Percentiles rank a stretch among this genome's conserved stretches.
Conservation (phyloP, 2,113 vertebrate genomes). For the Dromiciops gliroides region DNA sequence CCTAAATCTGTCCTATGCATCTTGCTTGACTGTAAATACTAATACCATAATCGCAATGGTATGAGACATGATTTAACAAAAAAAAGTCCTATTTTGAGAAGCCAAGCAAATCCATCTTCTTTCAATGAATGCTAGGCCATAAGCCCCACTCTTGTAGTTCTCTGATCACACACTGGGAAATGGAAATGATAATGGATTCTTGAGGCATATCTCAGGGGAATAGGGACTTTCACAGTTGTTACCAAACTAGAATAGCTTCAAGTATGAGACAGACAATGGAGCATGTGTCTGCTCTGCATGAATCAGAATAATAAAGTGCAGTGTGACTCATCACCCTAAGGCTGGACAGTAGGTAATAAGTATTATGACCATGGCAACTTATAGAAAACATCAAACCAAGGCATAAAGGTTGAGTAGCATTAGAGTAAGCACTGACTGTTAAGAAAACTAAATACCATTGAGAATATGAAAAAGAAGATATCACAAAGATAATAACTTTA, state of each 20-base stretch:
- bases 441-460: not conserved
- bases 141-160: not conserved
- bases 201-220: not conserved
- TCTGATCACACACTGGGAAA: not conserved
- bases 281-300: not conserved
- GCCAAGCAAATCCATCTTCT: not conserved
- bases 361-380: not conserved
- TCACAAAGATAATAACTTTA: not conserved
- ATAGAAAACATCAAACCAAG: not conserved
- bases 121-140: not conserved
- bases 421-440: not conserved
- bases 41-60: not conserved
- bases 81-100: not conserved
- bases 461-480: not conserved
- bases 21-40: not conserved
- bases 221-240: not conserved
- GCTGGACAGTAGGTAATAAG: not conserved
- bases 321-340: not conserved
- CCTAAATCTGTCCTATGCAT: not conserved
- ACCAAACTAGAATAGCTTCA: not conserved
- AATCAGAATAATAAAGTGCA: not conserved
- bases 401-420: not conserved
- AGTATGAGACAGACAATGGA: not conserved
- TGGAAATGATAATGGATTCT: not conserved
- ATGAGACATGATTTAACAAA: not conserved